Conservation (phyloP, 2,113 vertebrate genomes). For the Herpetotheres cachinnans region DNA sequence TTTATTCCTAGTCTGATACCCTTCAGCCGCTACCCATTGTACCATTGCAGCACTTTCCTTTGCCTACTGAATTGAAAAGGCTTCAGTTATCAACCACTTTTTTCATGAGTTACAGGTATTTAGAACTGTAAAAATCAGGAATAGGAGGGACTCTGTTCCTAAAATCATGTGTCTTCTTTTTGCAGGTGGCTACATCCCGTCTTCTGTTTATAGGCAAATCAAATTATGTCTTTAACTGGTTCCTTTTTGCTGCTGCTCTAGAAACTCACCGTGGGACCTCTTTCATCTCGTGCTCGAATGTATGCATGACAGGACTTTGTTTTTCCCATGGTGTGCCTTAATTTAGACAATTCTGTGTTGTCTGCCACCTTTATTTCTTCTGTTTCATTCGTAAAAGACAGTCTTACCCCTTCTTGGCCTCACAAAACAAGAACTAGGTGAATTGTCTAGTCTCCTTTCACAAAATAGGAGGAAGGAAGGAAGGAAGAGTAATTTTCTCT, state of each 20-base stretch:
- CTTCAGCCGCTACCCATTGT: fast-evolving
- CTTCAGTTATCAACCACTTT: not conserved
- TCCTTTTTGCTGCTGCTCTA: not conserved
- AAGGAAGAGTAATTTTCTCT: not conserved
- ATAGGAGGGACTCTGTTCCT: not conserved
- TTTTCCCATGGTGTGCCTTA: not conserved
- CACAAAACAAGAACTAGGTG: not conserved
- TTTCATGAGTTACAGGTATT: not conserved
- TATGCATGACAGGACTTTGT: not conserved
- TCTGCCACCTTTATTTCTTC: not conserved
- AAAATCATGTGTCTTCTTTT: not conserved
- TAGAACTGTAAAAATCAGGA: not conserved
- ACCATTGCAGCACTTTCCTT: not conserved
- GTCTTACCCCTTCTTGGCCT: not conserved
- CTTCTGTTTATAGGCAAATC: not conserved
- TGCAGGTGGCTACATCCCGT: not conserved
- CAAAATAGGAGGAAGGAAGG: not conserved
- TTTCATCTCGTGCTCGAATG: not conserved
- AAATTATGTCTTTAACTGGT: not conserved
- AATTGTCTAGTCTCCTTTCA: not conserved
- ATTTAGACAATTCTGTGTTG: not conserved
- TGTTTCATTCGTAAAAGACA: not conserved
- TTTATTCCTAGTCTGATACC: not conserved
- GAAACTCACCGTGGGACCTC: not conserved
- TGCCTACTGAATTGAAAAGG: not conserved